Base-by-base conservation (phyloP, 2,113 vertebrate species). In the Dipodomys merriami region DNA sequence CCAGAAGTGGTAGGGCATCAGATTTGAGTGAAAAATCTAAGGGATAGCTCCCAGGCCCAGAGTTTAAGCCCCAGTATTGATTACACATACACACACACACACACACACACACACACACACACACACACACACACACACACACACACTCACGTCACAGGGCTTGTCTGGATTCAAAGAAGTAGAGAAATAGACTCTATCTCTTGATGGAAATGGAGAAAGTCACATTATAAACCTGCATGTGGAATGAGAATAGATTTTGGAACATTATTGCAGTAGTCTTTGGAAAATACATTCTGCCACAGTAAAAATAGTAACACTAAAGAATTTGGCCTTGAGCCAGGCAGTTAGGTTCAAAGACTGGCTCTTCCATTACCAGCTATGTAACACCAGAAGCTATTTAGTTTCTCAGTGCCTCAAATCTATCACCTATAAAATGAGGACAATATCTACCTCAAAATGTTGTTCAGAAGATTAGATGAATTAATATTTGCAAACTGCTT, bases 361-460 rank as follows among this genome's bases (percentile, higher is more conserved):
- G 35, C 76, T 11, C 27, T 67, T 22, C 35, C 20, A 22, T 44
- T 53, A 53, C 46, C 64, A 60, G 39, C 35, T 35, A 2, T 23
- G 20, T 79, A n/a, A 64, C 35, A 7, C 72, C 65, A 82, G 30
- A 86, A 73, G 16, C 77, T 46, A 3, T 30, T 80, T 27, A 39
- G 10, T 76, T 25, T 78, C 7, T 39, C 46, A 53, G 6, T 64
- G 16, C 57, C 60, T 86, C 78, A 27, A 18, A 64, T 83, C 49
- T 16, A 67, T 80, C 89, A 90, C 49, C 62, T 81, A 15, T 86
- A 69, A 95, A 95, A 44, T 35, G 60, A 22, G 60, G 60, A 62
- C 20, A 62, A 62, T 39, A 5, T 53, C 44, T 84, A 39, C 68
- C 25, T 89, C 53, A 78, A 2, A 57, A 57, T 86, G 35, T 81